These are phyloP conservation scores for Mizuhopecten yessoensis DNA, from an alignment of 1,140 invertebrate species.

Conservation along the genomic window DNA sequence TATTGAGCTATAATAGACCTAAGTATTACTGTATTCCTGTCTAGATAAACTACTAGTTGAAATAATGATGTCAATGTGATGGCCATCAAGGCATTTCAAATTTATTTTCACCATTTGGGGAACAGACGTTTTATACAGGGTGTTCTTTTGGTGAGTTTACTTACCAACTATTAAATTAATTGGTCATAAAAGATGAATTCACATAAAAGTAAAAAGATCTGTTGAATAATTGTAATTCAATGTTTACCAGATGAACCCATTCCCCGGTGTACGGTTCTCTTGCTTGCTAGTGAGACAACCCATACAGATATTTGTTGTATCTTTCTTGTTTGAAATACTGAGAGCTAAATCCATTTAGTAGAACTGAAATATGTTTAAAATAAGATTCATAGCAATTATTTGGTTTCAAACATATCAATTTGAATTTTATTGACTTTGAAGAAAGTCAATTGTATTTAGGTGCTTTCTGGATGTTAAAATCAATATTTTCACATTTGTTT, in stretches of 20 bases:
- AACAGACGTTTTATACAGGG: background rate
- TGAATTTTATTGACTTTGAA: background rate
- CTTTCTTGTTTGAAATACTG: background rate
- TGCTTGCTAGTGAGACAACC: background rate
- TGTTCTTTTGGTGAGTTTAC: background rate
- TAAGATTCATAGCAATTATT: conserved; percentile 1
- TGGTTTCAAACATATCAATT: background rate
- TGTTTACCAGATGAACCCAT: background rate
- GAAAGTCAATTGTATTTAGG: background rate
- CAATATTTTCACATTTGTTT: background rate
- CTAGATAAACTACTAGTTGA: background rate
- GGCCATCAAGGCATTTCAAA: background rate
- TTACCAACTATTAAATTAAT: background rate
- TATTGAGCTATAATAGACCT: background rate
- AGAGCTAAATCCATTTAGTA: background rate
- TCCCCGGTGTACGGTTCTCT: background rate
- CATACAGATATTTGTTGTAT: background rate
- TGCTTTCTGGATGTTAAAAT: background rate
- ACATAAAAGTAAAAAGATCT: background rate
- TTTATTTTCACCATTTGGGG: background rate
- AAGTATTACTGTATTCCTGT: background rate
- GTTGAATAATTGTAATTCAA: background rate
- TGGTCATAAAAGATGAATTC: background rate
- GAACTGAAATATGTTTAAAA: background rate
- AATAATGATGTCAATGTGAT: background rate